Conservation (phyloP, 2,113 vertebrate species). For the Hyla sarda region DNA sequence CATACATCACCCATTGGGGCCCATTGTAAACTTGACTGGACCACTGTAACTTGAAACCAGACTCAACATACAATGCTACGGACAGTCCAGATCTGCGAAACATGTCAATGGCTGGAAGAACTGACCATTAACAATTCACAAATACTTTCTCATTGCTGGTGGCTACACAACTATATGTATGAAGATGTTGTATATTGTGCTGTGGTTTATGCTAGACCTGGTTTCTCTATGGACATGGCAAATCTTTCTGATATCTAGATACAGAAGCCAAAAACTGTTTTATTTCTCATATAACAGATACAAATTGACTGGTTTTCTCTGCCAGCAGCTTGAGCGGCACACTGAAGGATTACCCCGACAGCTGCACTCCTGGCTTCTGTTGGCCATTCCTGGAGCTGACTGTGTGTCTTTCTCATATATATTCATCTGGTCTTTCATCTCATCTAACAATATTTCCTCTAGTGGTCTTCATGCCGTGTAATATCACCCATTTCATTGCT, state of each 20-base stretch:
- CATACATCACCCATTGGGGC: too few species aligned
- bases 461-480: background rate
- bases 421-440: slow-evolving; percentile 21
- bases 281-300: slow-evolving; percentile 21
- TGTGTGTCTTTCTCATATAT: background rate
- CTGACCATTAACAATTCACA: too few species aligned
- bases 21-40: too few species aligned
- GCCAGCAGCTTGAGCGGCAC: background rate
- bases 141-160: too few species aligned
- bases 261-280: background rate
- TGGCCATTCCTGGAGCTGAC: background rate
- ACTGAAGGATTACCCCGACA: background rate
- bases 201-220: background rate
- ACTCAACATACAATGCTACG: too few species aligned
- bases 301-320: slow-evolving; percentile 3
- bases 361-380: background rate
- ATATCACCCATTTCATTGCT: background rate
- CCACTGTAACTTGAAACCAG: too few species aligned
- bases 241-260: slow-evolving; percentile 14
- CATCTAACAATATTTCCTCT: slow-evolving; percentile 1
- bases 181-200: background rate
- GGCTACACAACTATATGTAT: too few species aligned
- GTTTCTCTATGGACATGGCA: background rate
- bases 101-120: too few species aligned
- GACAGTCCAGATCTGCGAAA: too few species aligned